Percentiles rank a stretch among this genome's conserved stretches.
Evolutionary conservation across 1,140 invertebrate genomes (phyloP).

Genomic region (Rhagoletis pomonella): DNA sequence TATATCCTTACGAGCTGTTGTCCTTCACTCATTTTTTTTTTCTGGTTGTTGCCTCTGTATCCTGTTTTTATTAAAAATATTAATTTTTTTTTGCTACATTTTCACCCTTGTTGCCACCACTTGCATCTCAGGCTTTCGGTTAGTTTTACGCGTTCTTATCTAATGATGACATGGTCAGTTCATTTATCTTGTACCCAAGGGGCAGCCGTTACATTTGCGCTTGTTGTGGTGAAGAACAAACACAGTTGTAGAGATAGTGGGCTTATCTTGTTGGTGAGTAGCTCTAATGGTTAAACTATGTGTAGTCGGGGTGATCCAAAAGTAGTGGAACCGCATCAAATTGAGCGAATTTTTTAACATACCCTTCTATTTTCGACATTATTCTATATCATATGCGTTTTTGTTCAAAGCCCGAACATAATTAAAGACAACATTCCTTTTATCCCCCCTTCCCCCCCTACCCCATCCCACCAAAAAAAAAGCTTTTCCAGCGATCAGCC

Average conservation of each 20-base stretch:
- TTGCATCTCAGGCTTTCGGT: neutral
- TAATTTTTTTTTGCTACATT: neutral
- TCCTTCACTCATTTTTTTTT: neutral
- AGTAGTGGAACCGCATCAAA: too few relatives aligned
- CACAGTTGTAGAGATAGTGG: too few relatives aligned
- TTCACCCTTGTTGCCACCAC: neutral
- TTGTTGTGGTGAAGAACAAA: neutral
- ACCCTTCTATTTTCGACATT: too few relatives aligned
- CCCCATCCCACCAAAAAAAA: too few relatives aligned
- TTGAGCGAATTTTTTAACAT: too few relatives aligned
- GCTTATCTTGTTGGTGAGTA: neutral
- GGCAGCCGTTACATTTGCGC: conserved; percentile 16
- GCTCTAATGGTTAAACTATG: neutral
- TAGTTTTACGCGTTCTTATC: conserved; percentile 15
- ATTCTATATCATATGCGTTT: too few relatives aligned
- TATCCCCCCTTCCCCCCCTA: too few relatives aligned
- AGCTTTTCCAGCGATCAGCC: too few relatives aligned
- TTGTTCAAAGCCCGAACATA: too few relatives aligned
- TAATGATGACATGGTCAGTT: conserved; percentile 40
- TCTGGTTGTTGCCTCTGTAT: neutral
- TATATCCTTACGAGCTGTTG: neutral
- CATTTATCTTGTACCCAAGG: conserved; percentile 2
- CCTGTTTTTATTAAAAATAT: neutral
- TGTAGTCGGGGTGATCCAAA: neutral
- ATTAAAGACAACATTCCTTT: too few relatives aligned